phyloP scores from a whole-genome alignment of 1,140 invertebrate species.

The Eufriesea mexicana region DNA sequence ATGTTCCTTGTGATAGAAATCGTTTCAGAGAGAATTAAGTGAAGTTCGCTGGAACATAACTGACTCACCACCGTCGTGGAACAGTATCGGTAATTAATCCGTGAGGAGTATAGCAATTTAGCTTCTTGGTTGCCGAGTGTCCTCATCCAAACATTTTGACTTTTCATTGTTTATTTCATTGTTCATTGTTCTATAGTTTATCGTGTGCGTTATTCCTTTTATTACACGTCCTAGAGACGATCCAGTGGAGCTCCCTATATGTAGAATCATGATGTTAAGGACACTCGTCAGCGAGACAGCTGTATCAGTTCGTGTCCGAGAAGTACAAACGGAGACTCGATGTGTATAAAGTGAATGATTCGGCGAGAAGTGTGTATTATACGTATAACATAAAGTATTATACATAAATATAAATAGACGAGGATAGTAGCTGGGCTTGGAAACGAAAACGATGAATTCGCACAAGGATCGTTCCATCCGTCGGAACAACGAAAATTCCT shows the following conservation, averaged over 20 bases:
- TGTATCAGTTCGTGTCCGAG: conserved; percentile 31
- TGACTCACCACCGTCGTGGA: background rate
- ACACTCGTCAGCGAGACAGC: conserved; percentile 4
- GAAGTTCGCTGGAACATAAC: background rate
- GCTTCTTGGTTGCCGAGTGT: background rate
- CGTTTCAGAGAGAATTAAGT: too few species aligned
- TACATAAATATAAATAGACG: conserved; percentile 59
- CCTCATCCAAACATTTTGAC: too few species aligned
- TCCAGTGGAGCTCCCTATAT: too few species aligned
- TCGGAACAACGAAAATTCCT: background rate
- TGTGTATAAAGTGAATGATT: conserved; percentile 55
- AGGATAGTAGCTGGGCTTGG: conserved; percentile 24
- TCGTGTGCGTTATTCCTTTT: background rate
- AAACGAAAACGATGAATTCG: background rate
- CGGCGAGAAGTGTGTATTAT: conserved; percentile 54
- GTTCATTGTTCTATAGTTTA: too few species aligned
- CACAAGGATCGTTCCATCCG: background rate
- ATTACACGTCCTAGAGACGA: background rate
- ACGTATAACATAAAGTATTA: conserved; percentile 46
- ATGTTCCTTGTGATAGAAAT: too few species aligned
- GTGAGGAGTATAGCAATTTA: background rate
- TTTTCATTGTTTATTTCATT: background rate
- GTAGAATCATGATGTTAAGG: background rate
- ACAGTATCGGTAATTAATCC: background rate
- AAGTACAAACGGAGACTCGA: conserved; percentile 62